phyloP scores from a whole-genome alignment of 2,113 vertebrate genomes.

The Myrmophylax atrothorax region DNA sequence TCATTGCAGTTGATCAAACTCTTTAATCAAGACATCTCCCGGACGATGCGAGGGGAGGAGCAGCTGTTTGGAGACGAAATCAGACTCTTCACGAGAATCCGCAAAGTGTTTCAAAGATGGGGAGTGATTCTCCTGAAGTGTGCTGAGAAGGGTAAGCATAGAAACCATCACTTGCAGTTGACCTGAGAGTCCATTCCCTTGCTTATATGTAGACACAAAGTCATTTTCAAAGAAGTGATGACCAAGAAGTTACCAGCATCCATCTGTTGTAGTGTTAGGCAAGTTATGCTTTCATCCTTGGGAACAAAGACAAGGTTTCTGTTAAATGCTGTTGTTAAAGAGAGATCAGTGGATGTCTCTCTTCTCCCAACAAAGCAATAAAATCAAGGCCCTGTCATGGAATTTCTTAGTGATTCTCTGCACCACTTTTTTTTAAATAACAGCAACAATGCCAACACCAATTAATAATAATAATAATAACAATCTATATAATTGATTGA shows the following conservation, averaged over 20 bases:
- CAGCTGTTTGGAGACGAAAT: background rate
- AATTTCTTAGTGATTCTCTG: background rate
- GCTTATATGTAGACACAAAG: background rate
- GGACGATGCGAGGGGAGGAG: slow-evolving; percentile 78
- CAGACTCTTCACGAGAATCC: slow-evolving; percentile 78
- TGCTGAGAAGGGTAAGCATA: slow-evolving; percentile 67
- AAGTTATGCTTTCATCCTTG: background rate
- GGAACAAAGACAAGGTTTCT: background rate
- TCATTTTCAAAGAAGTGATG: background rate
- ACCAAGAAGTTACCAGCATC: background rate
- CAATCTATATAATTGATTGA: too few relatives aligned
- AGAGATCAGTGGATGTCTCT: background rate
- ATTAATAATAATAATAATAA: background rate
- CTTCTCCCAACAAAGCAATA: background rate
- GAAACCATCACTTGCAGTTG: background rate
- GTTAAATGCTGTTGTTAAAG: background rate
- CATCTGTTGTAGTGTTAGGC: background rate
- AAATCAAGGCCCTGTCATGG: background rate
- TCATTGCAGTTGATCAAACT: slow-evolving; percentile 79
- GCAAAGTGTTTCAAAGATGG: slow-evolving; percentile 77
- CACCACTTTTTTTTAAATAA: background rate
- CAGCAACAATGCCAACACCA: background rate
- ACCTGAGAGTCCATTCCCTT: background rate
- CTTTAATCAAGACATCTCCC: slow-evolving; percentile 76
- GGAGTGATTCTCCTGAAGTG: background rate